Base-by-base conservation (phyloP, 2,888 invertebrate species). In the Coelinius sp. region DNA sequence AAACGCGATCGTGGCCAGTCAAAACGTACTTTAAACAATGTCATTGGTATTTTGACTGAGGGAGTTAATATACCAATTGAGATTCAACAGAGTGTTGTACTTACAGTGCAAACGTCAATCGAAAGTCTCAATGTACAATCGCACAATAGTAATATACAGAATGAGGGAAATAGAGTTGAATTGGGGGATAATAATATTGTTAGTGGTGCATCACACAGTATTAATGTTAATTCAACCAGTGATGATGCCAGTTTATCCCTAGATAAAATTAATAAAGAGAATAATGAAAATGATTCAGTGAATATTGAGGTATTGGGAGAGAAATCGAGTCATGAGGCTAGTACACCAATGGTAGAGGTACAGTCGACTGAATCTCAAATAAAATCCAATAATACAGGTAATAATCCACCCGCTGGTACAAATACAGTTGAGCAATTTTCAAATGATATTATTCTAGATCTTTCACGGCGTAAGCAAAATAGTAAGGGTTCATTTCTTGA, bases 401-500 rank as follows among this genome's bases (percentile, higher is more conserved):
- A 17, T n/a, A 68, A 53, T 31, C 41, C 44, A 5, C 31, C 52
- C 3, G 24, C 63, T 38, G 64, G 35, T 35, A n/a, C 56, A 38
- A 12, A 41, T 2, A 64, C 49, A 6, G 44, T 38, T n/a, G 76
- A 77, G 6, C 79, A 44, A 46, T 83, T 75, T 0, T 70, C 83
- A 0, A 86, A 81, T 46, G 87, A 87, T 27, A 87, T 87, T 0
- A 87, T 87, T 52, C 74, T 86, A 1, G 87, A 87, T 75, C 68
- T 87, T 2, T 84, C 87, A 0, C 82, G 86, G 6, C 79, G 87
- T 22, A 87, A 86, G 62, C 80, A 82, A 2, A 85, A 82, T 22
- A 85, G 85, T 0, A 87, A 87, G 49, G 87, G 87, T 8, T 87
- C 87, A 0, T 87, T 86, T 63, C 68, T 87, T 7, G 87, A 87